Conservation (phyloP, 2,797 vertebrate species). For the Paedocypris micromegethes region DNA sequence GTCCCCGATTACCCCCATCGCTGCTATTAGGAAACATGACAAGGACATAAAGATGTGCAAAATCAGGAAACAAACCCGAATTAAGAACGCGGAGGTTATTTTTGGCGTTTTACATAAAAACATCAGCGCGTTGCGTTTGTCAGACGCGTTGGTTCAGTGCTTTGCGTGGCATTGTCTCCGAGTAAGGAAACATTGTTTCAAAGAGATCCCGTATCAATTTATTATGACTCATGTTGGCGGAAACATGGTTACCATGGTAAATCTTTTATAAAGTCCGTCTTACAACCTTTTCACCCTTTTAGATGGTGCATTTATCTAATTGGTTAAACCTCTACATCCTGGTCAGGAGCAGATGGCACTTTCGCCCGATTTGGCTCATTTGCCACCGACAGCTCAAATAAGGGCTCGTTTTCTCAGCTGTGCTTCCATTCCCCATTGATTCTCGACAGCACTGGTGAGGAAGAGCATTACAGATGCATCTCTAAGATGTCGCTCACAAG, state of each 20-base stretch:
- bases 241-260: slow-evolving; percentile 6
- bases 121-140: no score
- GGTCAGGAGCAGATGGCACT: slow-evolving; percentile 35
- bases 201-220: background rate
- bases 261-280: slow-evolving; percentile 2
- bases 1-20: background rate
- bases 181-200: background rate
- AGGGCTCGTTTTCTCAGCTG: slow-evolving; percentile 30
- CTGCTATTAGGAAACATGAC: background rate
- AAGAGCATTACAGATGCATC: slow-evolving; percentile 16
- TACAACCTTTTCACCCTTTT: slow-evolving; percentile 4
- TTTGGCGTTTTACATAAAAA: background rate
- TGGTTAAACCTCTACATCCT: slow-evolving; percentile 17
- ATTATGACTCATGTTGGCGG: background rate
- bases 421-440: slow-evolving; percentile 34
- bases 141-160: no score
- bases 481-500: slow-evolving; percentile 20
- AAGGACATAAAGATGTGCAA: background rate
- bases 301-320: slow-evolving; percentile 4
- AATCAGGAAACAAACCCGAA: background rate
- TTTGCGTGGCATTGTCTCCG: no score
- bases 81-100: background rate
- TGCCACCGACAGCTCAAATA: slow-evolving; percentile 28
- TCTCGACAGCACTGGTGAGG: slow-evolving; percentile 18
- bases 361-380: slow-evolving; percentile 30